Evolutionary conservation across 2,113 vertebrate species (phyloP).

Genomic region (Sander lucioperca): DNA sequence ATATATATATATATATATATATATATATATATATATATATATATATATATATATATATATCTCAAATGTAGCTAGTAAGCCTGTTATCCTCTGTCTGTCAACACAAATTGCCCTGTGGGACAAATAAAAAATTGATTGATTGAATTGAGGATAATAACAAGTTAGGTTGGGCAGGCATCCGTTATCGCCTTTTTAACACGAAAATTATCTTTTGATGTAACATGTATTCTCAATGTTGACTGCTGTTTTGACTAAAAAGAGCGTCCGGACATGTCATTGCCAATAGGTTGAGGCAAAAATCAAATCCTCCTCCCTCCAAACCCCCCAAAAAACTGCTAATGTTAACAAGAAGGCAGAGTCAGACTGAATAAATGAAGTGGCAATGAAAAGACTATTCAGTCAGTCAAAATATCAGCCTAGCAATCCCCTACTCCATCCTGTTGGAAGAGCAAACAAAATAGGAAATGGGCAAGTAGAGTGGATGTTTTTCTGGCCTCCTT

Average conservation of each 20-base stretch:
- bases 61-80: neutral
- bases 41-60: neutral
- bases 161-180: neutral
- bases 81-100: constrained; percentile 7
- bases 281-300: neutral
- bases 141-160: neutral
- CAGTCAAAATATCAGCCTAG: neutral
- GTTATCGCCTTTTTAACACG: neutral
- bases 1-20: too few species aligned
- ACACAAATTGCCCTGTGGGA: neutral
- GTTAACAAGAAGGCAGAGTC: neutral
- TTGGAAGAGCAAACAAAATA: constrained; percentile 31
- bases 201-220: neutral
- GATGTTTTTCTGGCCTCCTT: constrained; percentile 24
- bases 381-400: constrained; percentile 8
- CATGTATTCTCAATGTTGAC: neutral
- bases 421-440: constrained; percentile 11
- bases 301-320: neutral
- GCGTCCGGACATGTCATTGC: neutral
- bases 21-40: too few species aligned
- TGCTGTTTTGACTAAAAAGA: neutral
- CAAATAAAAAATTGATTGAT: too few species aligned
- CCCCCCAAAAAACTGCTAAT: neutral
- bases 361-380: constrained; percentile 16
- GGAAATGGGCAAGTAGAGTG: constrained; percentile 27